Conservation (phyloP, 2,888 invertebrate species). For the Venustoraphidia nigricollis region DNA sequence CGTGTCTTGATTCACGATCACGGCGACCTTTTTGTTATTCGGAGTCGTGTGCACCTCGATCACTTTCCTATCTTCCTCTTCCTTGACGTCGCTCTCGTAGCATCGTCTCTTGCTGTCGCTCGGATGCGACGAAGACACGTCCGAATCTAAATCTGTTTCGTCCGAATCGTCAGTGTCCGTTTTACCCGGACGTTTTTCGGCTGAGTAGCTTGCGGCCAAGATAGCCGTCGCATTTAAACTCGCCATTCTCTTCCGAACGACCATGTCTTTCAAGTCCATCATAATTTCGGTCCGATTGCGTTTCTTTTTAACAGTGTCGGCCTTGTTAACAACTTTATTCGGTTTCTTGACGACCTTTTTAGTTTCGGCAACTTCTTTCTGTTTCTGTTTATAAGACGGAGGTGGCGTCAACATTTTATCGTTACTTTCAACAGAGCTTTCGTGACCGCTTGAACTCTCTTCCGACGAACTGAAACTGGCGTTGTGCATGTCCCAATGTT, state of each 20-base stretch:
- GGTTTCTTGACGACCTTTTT: conserved; percentile 32
- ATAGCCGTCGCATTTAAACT: conserved; percentile 83
- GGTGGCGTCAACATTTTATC: conserved; percentile 17
- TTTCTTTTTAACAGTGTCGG: conserved; percentile 31
- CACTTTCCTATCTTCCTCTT: conserved; percentile 30
- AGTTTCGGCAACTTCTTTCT: conserved; percentile 25
- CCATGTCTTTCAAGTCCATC: conserved; percentile 75
- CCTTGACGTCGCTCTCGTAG: conserved; percentile 30
- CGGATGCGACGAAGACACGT: conserved; percentile 31
- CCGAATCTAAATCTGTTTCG: conserved; percentile 30
- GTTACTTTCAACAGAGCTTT: conserved; percentile 18
- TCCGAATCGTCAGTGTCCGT: conserved; percentile 32
- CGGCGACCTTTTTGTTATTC: conserved; percentile 49
- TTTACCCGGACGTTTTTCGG: conserved; percentile 42
- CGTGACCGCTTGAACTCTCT: conserved; percentile 20
- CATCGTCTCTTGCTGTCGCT: conserved; percentile 31
- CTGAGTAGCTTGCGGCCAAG: conserved; percentile 68
- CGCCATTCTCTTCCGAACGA: conserved; percentile 81
- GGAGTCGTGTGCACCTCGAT: conserved; percentile 26
- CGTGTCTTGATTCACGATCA: conserved; percentile 72
- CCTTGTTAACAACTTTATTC: conserved; percentile 17
- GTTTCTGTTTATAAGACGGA: conserved; percentile 18
- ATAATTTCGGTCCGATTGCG: conserved; percentile 45
- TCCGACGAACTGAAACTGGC: conserved; percentile 35
- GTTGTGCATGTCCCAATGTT: conserved; percentile 72